phyloP scores from a whole-genome alignment of 2,113 vertebrate species.

The Oreotragus oreotragus region DNA sequence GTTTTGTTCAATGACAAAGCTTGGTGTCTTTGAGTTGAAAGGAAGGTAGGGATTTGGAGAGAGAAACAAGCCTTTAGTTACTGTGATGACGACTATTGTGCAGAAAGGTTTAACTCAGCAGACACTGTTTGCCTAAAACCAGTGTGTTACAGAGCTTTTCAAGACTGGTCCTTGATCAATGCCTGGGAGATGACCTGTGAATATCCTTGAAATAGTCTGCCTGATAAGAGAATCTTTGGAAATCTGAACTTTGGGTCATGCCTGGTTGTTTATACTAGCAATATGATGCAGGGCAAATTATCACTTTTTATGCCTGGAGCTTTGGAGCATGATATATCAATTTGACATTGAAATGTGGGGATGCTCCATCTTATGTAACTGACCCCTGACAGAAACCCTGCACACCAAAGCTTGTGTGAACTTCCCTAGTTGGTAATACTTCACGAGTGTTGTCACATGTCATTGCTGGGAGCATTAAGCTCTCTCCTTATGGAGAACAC shows the following conservation, averaged over 20 bases:
- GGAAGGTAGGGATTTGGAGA: neutral
- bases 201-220: neutral
- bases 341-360: neutral
- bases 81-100: too few relatives aligned
- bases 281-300: neutral
- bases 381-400: neutral
- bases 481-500: neutral
- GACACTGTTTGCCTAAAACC: neutral
- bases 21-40: neutral
- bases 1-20: neutral
- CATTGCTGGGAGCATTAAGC: neutral
- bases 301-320: too few relatives aligned
- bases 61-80: neutral
- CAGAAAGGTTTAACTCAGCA: neutral
- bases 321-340: neutral
- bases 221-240: neutral
- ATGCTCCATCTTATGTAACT: neutral
- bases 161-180: neutral
- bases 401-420: too few relatives aligned
- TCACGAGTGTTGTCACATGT: accelerated
- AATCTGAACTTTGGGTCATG: neutral
- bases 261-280: neutral
- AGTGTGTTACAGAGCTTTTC: neutral
- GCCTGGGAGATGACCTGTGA: neutral
- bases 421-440: accelerated